These are phyloP conservation scores for Oreochromis grahami DNA, from an alignment of 2,797 vertebrate species.

Conservation along the genomic window DNA sequence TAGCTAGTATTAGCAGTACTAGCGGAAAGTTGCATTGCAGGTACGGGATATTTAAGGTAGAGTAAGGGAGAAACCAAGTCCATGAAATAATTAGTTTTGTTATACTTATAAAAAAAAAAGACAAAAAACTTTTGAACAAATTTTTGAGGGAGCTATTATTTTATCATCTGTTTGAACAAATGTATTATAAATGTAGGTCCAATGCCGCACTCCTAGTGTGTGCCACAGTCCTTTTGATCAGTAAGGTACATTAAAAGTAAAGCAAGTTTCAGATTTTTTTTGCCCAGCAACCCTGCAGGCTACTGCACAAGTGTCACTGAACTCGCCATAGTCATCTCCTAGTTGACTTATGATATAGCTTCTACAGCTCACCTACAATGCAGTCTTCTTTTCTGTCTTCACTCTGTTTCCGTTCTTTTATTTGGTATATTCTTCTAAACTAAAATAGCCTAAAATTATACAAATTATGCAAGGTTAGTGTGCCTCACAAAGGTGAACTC, in stretches of 20 bases:
- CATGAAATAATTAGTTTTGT: neutral
- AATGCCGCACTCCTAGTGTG: neutral
- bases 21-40: neutral
- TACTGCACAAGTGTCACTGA: neutral
- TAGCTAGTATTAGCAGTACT: neutral
- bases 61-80: neutral
- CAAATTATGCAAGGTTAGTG: neutral
- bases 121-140: neutral
- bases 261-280: neutral
- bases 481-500: neutral
- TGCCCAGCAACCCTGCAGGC: neutral
- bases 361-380: neutral
- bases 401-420: neutral
- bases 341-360: neutral
- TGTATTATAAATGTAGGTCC: neutral
- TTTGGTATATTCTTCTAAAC: neutral
- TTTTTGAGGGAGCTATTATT: neutral
- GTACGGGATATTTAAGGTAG: neutral
- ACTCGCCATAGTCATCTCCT: neutral
- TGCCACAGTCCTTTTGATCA: neutral
- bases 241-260: neutral
- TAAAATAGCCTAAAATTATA: neutral
- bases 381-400: neutral
- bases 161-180: neutral
- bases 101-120: neutral